phyloP scores from a whole-genome alignment of 2,797 vertebrate species.

The Parotocinclus haroldoi region DNA sequence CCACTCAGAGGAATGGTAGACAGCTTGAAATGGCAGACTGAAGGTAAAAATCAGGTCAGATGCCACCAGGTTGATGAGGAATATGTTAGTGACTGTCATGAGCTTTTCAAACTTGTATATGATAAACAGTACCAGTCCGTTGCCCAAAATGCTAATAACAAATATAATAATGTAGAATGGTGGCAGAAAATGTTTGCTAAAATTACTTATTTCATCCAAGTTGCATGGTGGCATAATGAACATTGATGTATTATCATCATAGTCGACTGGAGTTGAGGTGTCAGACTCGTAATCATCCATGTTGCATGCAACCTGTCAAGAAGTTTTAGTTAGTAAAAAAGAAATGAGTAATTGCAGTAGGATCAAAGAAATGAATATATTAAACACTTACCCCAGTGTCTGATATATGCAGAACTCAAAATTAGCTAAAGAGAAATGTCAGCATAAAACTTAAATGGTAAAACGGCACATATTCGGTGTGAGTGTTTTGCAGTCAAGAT shows the following conservation, averaged over 20 bases:
- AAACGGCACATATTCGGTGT: background rate
- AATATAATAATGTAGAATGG: constrained; percentile 67
- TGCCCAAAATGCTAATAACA: constrained; percentile 64
- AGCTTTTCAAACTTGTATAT: constrained; percentile 71
- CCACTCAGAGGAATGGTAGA: constrained; percentile 63
- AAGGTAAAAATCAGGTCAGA: constrained; percentile 69
- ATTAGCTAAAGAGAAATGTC: background rate
- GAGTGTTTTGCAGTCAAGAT: background rate
- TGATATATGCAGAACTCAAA: background rate
- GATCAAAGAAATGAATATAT: background rate
- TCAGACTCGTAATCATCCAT: constrained; percentile 1
- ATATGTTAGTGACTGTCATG: constrained; percentile 73
- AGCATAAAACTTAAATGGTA: background rate
- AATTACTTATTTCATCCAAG: background rate
- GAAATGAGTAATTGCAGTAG: background rate
- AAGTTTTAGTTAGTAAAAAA: background rate
- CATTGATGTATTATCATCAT: background rate
- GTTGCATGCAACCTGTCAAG: constrained; percentile 10
- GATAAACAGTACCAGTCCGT: constrained; percentile 67
- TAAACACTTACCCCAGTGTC: constrained; percentile 21
- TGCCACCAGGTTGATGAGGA: constrained; percentile 73
- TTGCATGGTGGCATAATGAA: constrained; percentile 24
- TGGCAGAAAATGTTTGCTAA: constrained; percentile 57
- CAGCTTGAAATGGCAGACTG: constrained; percentile 67
- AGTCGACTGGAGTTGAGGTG: background rate